phyloP scores from a whole-genome alignment of 2,888 invertebrate species.

The Scaptomyza cyrtandrae region DNA sequence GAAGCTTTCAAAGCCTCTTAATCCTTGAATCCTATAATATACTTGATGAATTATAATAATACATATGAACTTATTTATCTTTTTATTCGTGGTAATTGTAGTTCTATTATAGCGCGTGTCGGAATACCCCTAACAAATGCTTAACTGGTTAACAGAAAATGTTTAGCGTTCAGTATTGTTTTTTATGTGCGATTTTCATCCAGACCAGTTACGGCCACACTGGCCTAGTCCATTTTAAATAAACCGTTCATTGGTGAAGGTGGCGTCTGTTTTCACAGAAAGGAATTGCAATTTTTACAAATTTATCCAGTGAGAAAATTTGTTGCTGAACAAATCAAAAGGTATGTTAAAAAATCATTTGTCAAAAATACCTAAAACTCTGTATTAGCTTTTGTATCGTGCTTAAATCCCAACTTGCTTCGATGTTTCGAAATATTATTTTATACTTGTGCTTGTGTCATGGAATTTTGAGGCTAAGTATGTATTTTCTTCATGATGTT shows the following conservation, averaged over 20 bases:
- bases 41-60: not conserved
- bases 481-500: slow-evolving; percentile 29
- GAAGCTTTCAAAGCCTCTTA: not conserved
- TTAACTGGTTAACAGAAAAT: slow-evolving; percentile 24
- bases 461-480: slow-evolving; percentile 58
- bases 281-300: not conserved
- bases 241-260: slow-evolving; percentile 67
- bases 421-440: slow-evolving; percentile 14
- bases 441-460: slow-evolving; percentile 53
- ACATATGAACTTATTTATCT: not conserved
- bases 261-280: slow-evolving; percentile 49
- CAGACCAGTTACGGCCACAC: slow-evolving; percentile 32
- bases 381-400: slow-evolving; percentile 17
- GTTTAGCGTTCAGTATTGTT: slow-evolving; percentile 3
- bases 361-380: not conserved
- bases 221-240: slow-evolving; percentile 58
- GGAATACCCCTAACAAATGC: not conserved
- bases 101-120: not conserved
- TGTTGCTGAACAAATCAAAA: slow-evolving; percentile 12
- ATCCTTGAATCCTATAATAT: not conserved
- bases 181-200: not conserved
- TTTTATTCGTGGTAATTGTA: not conserved
- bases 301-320: not conserved
- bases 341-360: slow-evolving; percentile 31
- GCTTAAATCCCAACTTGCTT: not conserved